Conservation (phyloP, 2,888 invertebrate genomes). For the Tetragonisca angustula region DNA sequence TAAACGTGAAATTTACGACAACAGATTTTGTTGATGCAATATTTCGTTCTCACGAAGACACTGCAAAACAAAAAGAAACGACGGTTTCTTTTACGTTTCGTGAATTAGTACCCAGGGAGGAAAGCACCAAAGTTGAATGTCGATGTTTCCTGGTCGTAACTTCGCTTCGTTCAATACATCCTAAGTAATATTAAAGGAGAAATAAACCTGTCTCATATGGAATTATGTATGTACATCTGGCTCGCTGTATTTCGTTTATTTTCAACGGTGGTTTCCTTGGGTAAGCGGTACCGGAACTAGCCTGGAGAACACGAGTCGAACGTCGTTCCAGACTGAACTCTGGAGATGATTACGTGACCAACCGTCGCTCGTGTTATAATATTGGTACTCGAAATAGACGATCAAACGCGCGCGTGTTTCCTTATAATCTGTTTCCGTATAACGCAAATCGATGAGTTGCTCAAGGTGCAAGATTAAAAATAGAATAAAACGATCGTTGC, state of each 20-base stretch:
- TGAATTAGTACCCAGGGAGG: too few species aligned
- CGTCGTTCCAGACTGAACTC: constrained; percentile 10
- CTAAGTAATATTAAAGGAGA: neutral
- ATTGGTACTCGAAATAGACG: constrained; percentile 12
- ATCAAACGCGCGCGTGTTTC: constrained; percentile 12
- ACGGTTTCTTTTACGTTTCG: too few species aligned
- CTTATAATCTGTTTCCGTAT: neutral
- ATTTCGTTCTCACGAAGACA: too few species aligned
- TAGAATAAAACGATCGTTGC: neutral
- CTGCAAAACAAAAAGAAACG: too few species aligned
- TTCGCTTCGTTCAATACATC: neutral
- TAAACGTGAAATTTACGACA: too few species aligned
- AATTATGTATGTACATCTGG: neutral
- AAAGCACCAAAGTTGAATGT: too few species aligned
- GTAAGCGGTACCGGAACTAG: constrained; percentile 50
- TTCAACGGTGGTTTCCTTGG: constrained; percentile 26
- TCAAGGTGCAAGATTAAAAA: neutral
- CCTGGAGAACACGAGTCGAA: neutral
- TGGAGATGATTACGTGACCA: constrained; percentile 47
- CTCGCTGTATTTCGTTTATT: constrained; percentile 18
- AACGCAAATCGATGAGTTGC: constrained; percentile 22
- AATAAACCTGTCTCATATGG: neutral
- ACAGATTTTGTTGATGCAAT: too few species aligned
- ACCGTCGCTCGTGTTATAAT: constrained; percentile 36
- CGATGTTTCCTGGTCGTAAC: neutral